phyloP scores from a whole-genome alignment of 1,140 invertebrate species.

The Galleria mellonella region DNA sequence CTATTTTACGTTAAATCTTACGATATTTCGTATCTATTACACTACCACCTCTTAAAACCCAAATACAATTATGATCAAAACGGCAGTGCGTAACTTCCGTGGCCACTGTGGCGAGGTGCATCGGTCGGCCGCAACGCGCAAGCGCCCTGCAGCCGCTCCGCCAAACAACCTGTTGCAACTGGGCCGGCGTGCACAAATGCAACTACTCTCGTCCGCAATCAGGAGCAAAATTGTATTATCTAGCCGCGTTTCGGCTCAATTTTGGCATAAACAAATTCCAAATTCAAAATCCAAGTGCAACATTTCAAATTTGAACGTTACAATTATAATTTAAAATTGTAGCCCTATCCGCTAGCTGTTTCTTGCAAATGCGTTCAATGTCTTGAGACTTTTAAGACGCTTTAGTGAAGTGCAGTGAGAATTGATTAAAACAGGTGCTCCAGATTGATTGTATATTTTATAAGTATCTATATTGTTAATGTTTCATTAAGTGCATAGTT shows the following conservation, averaged over 20 bases:
- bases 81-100: constrained; percentile 5
- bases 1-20: no score
- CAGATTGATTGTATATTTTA: constrained; percentile 10
- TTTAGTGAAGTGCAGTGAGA: constrained; percentile 19
- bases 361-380: constrained; percentile 12
- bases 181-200: constrained; percentile 63
- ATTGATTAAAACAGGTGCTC: constrained; percentile 19
- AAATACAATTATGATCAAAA: no score
- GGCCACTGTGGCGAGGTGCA: constrained; percentile 54
- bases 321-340: constrained; percentile 7
- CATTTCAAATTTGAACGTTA: neutral
- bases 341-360: neutral
- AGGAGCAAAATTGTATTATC: constrained; percentile 28
- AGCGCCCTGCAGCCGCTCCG: constrained; percentile 31
- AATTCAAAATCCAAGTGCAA: constrained; percentile 9
- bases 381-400: constrained; percentile 16
- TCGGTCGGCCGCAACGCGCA: constrained; percentile 34
- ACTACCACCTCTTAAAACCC: no score
- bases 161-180: constrained; percentile 71
- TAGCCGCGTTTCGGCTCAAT: constrained; percentile 1
- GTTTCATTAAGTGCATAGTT: constrained; percentile 3
- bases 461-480: constrained; percentile 9
- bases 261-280: constrained; percentile 7
- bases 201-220: constrained; percentile 46
- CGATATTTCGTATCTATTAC: no score